phyloP scores from a whole-genome alignment of 2,888 invertebrate genomes.

The Caenorhabditis sp. region DNA sequence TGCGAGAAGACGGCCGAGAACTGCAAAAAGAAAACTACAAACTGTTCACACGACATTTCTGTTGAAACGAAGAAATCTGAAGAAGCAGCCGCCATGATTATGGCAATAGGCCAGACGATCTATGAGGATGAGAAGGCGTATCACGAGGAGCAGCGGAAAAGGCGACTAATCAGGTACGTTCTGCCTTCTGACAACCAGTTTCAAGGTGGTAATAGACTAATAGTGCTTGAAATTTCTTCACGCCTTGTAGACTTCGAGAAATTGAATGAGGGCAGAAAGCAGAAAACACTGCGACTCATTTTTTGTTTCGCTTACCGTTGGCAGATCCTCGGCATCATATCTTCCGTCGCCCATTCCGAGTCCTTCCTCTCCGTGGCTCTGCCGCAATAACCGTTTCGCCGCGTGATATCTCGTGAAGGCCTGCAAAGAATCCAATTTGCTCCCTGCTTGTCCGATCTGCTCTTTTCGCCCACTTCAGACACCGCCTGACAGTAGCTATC shows the following conservation, averaged over 20 bases:
- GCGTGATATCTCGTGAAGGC: conserved; percentile 74
- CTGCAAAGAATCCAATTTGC: conserved; percentile 53
- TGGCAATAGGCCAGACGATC: conserved; percentile 54
- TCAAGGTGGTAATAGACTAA: too few species aligned
- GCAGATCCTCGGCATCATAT: conserved; percentile 70
- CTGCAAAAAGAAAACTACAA: neutral
- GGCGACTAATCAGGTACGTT: conserved; percentile 12
- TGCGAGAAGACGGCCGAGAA: conserved; percentile 30
- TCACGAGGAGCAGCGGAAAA: conserved; percentile 28
- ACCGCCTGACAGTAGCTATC: conserved; percentile 85
- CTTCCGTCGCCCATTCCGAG: conserved; percentile 49
- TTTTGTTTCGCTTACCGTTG: conserved; percentile 50
- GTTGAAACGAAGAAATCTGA: neutral
- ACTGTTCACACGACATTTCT: neutral
- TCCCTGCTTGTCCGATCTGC: neutral
- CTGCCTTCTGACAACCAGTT: conserved; percentile 9
- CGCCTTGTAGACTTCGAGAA: neutral
- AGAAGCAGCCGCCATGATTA: conserved; percentile 40
- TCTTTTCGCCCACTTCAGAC: conserved; percentile 62
- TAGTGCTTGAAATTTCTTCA: neutral
- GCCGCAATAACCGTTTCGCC: conserved; percentile 66
- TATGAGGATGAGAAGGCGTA: conserved; percentile 50
- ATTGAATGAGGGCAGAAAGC: too few species aligned
- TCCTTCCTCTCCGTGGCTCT: conserved; percentile 51
- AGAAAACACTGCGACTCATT: neutral